These are phyloP conservation scores for Cynopterus brachyotis DNA, from an alignment of 2,113 vertebrate genomes.

Conservation along the genomic window DNA sequence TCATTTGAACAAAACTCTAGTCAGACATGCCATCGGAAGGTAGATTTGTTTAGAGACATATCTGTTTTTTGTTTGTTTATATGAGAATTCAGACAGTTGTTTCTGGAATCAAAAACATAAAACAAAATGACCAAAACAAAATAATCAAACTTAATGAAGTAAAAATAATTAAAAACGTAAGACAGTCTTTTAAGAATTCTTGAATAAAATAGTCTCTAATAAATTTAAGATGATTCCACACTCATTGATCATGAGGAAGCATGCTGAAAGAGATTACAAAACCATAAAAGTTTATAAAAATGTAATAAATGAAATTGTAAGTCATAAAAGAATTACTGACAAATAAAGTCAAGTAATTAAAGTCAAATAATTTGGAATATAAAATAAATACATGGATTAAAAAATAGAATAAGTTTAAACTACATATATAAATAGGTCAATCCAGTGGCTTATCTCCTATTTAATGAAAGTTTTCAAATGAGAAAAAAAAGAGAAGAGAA, in stretches of 20 bases:
- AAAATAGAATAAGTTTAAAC: not conserved
- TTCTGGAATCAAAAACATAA: not conserved
- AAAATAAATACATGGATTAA: not conserved
- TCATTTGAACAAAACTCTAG: not conserved
- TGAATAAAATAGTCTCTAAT: not conserved
- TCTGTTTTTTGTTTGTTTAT: not conserved
- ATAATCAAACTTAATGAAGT: not conserved
- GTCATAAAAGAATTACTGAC: not conserved
- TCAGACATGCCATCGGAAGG: not conserved
- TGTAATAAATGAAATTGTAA: not conserved
- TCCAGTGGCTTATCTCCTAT: not conserved
- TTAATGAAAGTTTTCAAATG: not conserved
- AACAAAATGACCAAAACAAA: not conserved
- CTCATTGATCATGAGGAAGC: not conserved
- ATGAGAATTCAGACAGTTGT: not conserved
- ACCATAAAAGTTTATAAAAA: not conserved
- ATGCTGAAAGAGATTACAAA: not conserved
- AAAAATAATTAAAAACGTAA: not conserved
- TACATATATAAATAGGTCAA: not conserved
- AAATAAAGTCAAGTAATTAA: not conserved
- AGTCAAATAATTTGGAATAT: not conserved
- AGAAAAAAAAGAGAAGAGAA: not conserved
- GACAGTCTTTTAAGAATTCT: not conserved
- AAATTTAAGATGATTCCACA: not conserved
- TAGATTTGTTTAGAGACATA: not conserved